Percentiles rank a stretch among this genome's conserved stretches.
phyloP scores from a whole-genome alignment of 2,797 vertebrate genomes.

The Lepilemur septentrionalis region DNA sequence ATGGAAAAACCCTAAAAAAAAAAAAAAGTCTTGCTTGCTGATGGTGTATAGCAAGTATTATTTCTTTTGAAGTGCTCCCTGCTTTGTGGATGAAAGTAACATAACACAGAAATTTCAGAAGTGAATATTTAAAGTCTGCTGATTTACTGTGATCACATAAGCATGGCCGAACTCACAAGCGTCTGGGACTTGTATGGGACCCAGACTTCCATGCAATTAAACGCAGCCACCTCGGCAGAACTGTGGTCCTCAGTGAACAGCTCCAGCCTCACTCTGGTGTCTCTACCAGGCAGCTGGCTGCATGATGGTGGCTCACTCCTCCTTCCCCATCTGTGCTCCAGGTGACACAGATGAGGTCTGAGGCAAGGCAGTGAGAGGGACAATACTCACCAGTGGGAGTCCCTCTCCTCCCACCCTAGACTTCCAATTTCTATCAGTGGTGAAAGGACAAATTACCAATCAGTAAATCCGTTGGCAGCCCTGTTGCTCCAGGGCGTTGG shows the following conservation, averaged over 20 bases:
- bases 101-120: slow-evolving; percentile 18
- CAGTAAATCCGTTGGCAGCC: not conserved
- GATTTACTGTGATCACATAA: slow-evolving; percentile 1
- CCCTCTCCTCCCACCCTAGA: not conserved
- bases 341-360: not conserved
- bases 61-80: slow-evolving; percentile 43
- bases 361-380: too few relatives aligned
- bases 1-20: not conserved
- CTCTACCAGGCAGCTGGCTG: not conserved
- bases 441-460: not conserved
- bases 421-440: not conserved
- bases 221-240: not conserved
- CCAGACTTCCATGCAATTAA: not conserved
- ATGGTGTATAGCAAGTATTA: not conserved
- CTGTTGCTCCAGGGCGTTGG: not conserved
- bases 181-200: not conserved
- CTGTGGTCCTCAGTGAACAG: not conserved
- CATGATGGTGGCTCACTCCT: not conserved
- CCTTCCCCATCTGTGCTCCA: not conserved
- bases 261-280: not conserved
- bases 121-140: not conserved
- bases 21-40: not conserved
- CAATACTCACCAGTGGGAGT: rapidly evolving
- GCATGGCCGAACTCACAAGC: not conserved
- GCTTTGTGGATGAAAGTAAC: slow-evolving; percentile 42